These are phyloP conservation scores for Protaetia brevitarsis DNA, from an alignment of 1,140 invertebrate species.

Conservation along the genomic window DNA sequence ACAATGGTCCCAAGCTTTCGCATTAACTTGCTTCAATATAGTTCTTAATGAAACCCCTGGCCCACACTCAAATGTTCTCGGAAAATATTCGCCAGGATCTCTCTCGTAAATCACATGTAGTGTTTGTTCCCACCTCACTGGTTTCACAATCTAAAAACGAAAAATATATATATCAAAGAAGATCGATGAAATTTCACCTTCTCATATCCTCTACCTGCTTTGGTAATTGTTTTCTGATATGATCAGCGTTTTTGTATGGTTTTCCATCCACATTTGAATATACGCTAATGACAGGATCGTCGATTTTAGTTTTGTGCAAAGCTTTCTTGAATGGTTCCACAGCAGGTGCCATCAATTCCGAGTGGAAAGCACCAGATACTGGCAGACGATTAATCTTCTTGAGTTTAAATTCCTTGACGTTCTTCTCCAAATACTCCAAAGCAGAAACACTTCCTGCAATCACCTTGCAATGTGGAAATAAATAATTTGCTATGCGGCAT, in stretches of 20 bases:
- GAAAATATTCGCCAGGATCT: constrained; percentile 62
- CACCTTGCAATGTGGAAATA: constrained; percentile 87
- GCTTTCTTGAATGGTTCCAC: constrained; percentile 64
- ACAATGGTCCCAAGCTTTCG: constrained; percentile 63
- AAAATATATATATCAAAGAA: no score
- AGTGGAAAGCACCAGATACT: constrained; percentile 92
- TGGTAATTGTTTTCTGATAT: constrained; percentile 60
- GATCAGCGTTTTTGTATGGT: constrained; percentile 55
- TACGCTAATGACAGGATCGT: constrained; percentile 71
- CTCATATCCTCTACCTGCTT: constrained; percentile 57
- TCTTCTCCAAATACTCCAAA: constrained; percentile 70
- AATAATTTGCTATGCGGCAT: constrained; percentile 81
- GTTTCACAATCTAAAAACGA: constrained; percentile 57
- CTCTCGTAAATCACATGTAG: constrained; percentile 74
- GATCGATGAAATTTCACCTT: neutral
- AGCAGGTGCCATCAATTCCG: constrained; percentile 78
- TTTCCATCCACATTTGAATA: constrained; percentile 76
- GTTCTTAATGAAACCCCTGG: constrained; percentile 72
- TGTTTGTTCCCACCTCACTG: constrained; percentile 94
- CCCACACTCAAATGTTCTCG: constrained; percentile 83
- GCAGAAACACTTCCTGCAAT: constrained; percentile 78
- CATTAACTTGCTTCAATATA: constrained; percentile 79
- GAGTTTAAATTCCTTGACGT: constrained; percentile 66
- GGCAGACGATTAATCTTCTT: constrained; percentile 68
- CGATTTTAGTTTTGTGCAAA: constrained; percentile 60